Percentiles rank a stretch among this genome's conserved stretches.
These are phyloP conservation scores for Oscheius sp. DNA, from an alignment of 2,888 invertebrate genomes.

Conservation along the genomic window DNA sequence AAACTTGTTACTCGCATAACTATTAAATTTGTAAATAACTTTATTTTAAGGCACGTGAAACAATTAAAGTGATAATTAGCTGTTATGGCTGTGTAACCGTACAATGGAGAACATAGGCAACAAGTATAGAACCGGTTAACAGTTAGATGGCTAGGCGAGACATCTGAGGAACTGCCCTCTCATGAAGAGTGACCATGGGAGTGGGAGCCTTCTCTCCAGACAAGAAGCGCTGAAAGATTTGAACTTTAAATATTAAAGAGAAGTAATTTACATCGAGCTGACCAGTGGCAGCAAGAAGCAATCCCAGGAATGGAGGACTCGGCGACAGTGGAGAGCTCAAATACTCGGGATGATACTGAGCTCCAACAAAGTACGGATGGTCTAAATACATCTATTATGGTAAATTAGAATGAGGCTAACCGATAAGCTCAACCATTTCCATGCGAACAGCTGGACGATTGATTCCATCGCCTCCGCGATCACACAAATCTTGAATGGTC, in stretches of 20 bases:
- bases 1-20: no score
- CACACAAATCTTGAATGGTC: constrained; percentile 62
- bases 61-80: no score
- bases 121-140: not conserved
- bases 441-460: constrained; percentile 78
- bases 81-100: no score
- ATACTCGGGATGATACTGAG: constrained; percentile 98
- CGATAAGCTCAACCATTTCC: constrained; percentile 88
- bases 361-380: constrained; percentile 92
- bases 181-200: constrained; percentile 30
- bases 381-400: constrained; percentile 69
- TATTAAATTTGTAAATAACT: no score
- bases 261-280: constrained; percentile 73
- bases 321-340: constrained; percentile 77
- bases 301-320: constrained; percentile 92
- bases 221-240: constrained; percentile 19
- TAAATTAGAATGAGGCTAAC: constrained; percentile 50
- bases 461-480: constrained; percentile 62
- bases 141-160: constrained; percentile 1
- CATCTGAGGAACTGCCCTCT: constrained; percentile 3
- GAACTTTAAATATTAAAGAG: not conserved
- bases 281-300: constrained; percentile 87
- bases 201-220: constrained; percentile 27
- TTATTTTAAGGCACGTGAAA: no score
- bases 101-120: no score